A percentile compares a stretch with the other conserved stretches of the same genome.
Evolutionary conservation across 2,888 invertebrate species (phyloP).

Genomic region (Dimorphilus gyrociliatus): DNA sequence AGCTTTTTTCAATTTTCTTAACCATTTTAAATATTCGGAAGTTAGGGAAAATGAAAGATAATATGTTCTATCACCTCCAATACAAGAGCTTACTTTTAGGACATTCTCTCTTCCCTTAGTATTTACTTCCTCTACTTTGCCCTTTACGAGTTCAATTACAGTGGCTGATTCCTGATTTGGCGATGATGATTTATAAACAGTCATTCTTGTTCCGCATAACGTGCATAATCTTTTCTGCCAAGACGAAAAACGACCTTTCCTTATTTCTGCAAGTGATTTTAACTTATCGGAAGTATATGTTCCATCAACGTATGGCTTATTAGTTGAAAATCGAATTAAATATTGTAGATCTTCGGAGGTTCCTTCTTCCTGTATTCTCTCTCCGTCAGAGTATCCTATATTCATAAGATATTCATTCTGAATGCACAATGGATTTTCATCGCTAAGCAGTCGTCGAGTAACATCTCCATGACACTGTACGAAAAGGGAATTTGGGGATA

Average conservation of each 20-base stretch:
- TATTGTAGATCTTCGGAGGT: constrained; percentile 26
- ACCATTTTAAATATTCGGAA: constrained; percentile 28
- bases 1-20: constrained; percentile 34
- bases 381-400: constrained; percentile 30
- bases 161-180: constrained; percentile 21
- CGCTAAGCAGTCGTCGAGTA: constrained; percentile 30
- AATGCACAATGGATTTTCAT: constrained; percentile 35
- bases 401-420: constrained; percentile 37
- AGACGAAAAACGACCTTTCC: neutral
- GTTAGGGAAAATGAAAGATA: constrained; percentile 27
- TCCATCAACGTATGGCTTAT: no score
- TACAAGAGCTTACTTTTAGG: constrained; percentile 27
- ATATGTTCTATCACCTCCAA: constrained; percentile 27
- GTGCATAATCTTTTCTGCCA: neutral
- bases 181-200: neutral
- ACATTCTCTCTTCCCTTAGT: constrained; percentile 28
- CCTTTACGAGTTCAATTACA: constrained; percentile 32
- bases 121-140: constrained; percentile 30
- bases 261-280: no score
- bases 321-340: constrained; percentile 35
- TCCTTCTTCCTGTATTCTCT: constrained; percentile 34
- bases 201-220: neutral
- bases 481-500: constrained; percentile 31
- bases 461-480: constrained; percentile 36
- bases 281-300: no score